A percentile compares a stretch with the other conserved stretches of the same genome.
phyloP scores from a whole-genome alignment of 1,140 invertebrate species.

The Eriocheir sinensis region DNA sequence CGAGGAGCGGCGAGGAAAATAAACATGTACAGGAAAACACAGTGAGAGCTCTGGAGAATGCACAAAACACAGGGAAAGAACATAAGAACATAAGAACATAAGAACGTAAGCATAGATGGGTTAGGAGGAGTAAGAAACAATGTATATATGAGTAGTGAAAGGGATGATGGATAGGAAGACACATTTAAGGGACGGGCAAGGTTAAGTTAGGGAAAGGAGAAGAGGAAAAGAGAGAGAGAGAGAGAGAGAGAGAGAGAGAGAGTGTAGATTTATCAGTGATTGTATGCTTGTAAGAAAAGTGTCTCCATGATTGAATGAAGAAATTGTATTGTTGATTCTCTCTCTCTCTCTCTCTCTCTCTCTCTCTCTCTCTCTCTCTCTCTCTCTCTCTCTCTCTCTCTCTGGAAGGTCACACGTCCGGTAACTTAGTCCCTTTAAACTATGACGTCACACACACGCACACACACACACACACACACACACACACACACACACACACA shows the following conservation, averaged over 20 bases:
- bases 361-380: constrained; percentile 43
- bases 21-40: too few species aligned
- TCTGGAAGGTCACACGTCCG: background rate
- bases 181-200: too few species aligned
- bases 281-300: too few species aligned
- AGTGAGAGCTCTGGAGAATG: too few species aligned
- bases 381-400: constrained; percentile 33
- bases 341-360: constrained; percentile 37
- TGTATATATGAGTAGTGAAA: background rate
- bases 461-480: constrained; percentile 17
- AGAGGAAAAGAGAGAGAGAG: background rate
- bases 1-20: too few species aligned
- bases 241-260: background rate
- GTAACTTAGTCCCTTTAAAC: too few species aligned
- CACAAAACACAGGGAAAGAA: too few species aligned
- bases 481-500: background rate
- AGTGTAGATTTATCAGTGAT: too few species aligned
- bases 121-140: background rate
- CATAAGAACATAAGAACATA: background rate
- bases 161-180: background rate
- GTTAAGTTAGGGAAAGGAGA: background rate
- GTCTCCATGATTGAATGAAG: background rate
- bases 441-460: background rate
- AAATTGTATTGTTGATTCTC: background rate
- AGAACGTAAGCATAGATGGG: background rate